Conservation (phyloP, 2,113 vertebrate genomes). For the Castor canadensis region DNA sequence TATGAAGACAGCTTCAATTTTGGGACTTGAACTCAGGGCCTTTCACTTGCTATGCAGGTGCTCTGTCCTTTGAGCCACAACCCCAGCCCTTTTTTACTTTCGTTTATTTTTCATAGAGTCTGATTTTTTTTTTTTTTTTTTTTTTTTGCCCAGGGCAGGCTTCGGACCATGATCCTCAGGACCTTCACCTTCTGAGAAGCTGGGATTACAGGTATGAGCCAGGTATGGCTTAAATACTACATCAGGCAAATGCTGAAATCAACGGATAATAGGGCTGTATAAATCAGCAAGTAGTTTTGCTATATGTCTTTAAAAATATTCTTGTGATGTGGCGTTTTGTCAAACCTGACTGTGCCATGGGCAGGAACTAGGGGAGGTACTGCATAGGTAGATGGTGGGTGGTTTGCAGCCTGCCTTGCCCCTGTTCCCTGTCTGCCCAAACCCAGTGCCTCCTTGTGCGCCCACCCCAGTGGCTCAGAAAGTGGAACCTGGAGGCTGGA, state of each 20-base stretch:
- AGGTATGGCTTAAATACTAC: not conserved
- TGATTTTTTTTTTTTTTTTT: too few species aligned
- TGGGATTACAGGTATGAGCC: too few species aligned
- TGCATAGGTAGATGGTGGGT: not conserved
- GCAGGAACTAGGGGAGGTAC: fast-evolving
- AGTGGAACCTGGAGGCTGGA: not conserved
- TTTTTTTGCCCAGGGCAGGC: too few species aligned
- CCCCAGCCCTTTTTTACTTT: too few species aligned
- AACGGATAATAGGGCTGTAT: not conserved
- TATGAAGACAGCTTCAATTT: not conserved
- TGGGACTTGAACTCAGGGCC: not conserved
- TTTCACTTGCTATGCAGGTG: too few species aligned
- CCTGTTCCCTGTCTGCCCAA: fast-evolving
- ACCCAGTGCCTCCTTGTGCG: not conserved
- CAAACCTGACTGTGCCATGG: not conserved
- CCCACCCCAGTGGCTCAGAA: too few species aligned
- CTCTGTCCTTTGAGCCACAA: too few species aligned
- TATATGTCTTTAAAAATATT: not conserved
- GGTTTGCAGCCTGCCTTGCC: fast-evolving
- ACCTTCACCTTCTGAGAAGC: too few species aligned
- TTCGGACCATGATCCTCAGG: too few species aligned
- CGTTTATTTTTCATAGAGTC: too few species aligned
- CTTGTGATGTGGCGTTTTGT: not conserved
- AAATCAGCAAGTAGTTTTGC: not conserved
- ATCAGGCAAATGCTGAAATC: not conserved